Evolutionary conservation across 2,113 vertebrate species (phyloP).

Genomic region (Vombatus ursinus): DNA sequence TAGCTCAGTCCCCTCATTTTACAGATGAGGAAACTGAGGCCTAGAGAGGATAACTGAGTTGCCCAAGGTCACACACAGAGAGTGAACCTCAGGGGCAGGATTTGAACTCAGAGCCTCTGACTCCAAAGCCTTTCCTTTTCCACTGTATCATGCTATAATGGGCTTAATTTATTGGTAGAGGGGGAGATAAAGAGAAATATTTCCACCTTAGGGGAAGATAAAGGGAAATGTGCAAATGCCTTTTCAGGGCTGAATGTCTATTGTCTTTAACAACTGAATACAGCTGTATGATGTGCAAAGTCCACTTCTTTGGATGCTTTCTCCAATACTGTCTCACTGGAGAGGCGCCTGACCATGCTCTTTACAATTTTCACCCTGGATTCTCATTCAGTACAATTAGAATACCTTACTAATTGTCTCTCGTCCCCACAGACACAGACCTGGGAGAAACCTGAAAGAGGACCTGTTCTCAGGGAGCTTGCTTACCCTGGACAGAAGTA

Average conservation of each 20-base stretch:
- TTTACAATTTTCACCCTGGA: neutral
- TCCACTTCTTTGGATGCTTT: neutral
- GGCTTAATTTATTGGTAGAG: neutral
- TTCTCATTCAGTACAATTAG: neutral
- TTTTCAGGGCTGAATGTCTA: neutral
- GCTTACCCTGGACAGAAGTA: neutral
- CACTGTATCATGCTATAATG: neutral
- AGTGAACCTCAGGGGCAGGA: neutral
- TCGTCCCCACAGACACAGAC: neutral
- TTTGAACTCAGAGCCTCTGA: neutral
- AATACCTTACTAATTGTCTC: slow-evolving; percentile 8
- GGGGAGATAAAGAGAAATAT: neutral
- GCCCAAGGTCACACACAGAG: neutral
- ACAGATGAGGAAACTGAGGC: neutral
- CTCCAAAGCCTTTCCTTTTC: neutral
- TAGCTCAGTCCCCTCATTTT: neutral
- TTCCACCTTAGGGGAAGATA: neutral
- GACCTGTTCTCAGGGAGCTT: neutral
- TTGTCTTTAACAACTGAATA: neutral
- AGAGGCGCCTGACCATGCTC: neutral
- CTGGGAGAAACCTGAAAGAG: neutral
- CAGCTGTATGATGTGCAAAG: neutral
- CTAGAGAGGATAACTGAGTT: neutral
- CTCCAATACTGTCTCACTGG: neutral
- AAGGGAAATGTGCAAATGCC: neutral